phyloP scores from a whole-genome alignment of 2,888 invertebrate species.

The Dasysyrphus tricinctus region DNA sequence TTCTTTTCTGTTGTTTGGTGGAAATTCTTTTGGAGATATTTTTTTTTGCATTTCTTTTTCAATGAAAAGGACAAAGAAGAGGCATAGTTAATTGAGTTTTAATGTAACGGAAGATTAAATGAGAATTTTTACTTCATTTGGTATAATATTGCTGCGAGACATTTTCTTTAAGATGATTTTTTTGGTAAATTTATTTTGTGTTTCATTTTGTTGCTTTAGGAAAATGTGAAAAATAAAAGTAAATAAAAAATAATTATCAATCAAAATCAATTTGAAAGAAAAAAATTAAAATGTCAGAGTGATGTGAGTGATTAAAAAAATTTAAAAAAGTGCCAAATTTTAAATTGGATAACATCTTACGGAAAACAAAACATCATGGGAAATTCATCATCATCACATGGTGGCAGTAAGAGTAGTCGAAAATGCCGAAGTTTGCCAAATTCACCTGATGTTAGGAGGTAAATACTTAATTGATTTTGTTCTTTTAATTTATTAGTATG shows the following conservation, averaged over 20 bases:
- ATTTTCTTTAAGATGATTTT: constrained; percentile 35
- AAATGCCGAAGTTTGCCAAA: constrained; percentile 89
- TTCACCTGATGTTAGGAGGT: constrained; percentile 91
- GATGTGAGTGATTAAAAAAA: constrained; percentile 35
- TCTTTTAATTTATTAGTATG: not conserved
- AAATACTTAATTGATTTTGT: constrained; percentile 76
- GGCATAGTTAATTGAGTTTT: constrained; percentile 60
- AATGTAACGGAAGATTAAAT: constrained; percentile 63
- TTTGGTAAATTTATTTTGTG: not conserved
- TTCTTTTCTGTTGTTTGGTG: constrained; percentile 23
- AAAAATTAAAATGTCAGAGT: constrained; percentile 17
- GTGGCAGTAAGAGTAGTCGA: constrained; percentile 80
- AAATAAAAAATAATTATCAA: not conserved
- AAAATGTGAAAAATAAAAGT: constrained; percentile 15
- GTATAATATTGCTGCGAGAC: constrained; percentile 41
- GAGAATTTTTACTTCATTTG: constrained; percentile 42
- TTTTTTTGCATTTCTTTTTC: not conserved
- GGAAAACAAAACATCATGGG: constrained; percentile 79
- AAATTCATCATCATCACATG: constrained; percentile 82
- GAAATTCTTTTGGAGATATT: constrained; percentile 40
- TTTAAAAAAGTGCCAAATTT: constrained; percentile 7
- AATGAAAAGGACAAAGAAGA: not conserved
- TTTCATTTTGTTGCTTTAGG: constrained; percentile 10
- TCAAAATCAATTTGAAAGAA: constrained; percentile 1
- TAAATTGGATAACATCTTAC: constrained; percentile 2